These are phyloP conservation scores for Florisuga fusca DNA, from an alignment of 2,797 vertebrate genomes.

Conservation along the genomic window DNA sequence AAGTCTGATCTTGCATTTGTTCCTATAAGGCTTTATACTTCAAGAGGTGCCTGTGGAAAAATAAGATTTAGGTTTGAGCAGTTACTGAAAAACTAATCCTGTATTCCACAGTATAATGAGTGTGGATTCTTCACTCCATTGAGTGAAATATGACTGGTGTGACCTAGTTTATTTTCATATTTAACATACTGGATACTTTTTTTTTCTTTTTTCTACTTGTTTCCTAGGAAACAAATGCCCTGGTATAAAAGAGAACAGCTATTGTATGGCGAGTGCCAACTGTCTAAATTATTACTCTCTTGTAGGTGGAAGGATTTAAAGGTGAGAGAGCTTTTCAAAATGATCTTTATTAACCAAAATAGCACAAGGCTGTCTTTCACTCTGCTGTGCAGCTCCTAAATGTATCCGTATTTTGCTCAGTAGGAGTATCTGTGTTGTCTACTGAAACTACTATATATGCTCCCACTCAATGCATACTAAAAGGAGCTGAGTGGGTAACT, in stretches of 20 bases:
- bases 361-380: conserved; percentile 1
- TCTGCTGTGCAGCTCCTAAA: neutral
- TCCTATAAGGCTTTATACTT: neutral
- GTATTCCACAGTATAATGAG: neutral
- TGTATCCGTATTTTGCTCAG: neutral
- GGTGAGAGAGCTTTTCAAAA: conserved; percentile 23
- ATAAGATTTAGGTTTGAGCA: neutral
- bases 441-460: neutral
- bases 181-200: conserved; percentile 60
- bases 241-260: conserved; percentile 18
- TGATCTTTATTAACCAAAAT: conserved; percentile 29
- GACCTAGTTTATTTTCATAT: conserved; percentile 74
- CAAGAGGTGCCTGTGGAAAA: neutral
- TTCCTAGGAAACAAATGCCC: conserved; percentile 72
- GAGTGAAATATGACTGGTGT: conserved; percentile 61
- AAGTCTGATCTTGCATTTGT: neutral
- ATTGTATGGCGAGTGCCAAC: conserved; percentile 30
- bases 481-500: neutral
- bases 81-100: neutral
- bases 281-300: conserved; percentile 53
- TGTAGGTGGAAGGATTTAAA: conserved; percentile 34
- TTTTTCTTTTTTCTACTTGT: conserved; percentile 20
- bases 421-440: neutral
- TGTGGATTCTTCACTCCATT: conserved; percentile 28
- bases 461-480: neutral